Conservation (phyloP, 2,113 vertebrate genomes). For the Mionectes macconnelli region DNA sequence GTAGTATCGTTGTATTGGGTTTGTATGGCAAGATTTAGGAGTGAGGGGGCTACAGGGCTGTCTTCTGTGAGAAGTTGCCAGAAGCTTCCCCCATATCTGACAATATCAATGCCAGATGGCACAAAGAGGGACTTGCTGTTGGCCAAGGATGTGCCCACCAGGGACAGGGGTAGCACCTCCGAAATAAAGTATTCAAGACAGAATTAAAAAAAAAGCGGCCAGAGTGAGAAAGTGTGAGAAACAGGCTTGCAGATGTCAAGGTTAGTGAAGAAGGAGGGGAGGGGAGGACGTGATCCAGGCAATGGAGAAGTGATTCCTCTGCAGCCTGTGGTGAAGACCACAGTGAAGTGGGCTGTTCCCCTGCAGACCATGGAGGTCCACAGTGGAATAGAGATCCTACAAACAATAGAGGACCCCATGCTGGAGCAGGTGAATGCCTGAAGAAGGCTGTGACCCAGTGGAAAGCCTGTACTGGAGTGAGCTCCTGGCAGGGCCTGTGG, state of each 20-base stretch:
- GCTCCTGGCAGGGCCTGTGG: not conserved
- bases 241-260: not conserved
- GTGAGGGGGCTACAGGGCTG: accelerated
- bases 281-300: not conserved
- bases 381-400: not conserved
- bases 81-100: not conserved
- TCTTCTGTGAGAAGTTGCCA: not conserved
- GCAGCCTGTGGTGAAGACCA: not conserved
- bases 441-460: not conserved
- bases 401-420: not conserved
- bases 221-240: not conserved
- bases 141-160: no score
- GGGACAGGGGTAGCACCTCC: not conserved
- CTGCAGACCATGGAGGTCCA: not conserved
- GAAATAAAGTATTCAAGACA: not conserved
- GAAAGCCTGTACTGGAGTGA: not conserved
- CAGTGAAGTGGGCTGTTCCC: not conserved
- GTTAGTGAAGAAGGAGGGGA: not conserved
- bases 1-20: not conserved
- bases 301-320: not conserved
- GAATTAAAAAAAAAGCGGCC: not conserved
- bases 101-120: not conserved
- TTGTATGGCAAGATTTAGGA: not conserved
- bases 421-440: not conserved
- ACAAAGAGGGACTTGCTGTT: accelerated